Base-by-base conservation (phyloP, 2,797 vertebrate species). In the Cossypha caffra region DNA sequence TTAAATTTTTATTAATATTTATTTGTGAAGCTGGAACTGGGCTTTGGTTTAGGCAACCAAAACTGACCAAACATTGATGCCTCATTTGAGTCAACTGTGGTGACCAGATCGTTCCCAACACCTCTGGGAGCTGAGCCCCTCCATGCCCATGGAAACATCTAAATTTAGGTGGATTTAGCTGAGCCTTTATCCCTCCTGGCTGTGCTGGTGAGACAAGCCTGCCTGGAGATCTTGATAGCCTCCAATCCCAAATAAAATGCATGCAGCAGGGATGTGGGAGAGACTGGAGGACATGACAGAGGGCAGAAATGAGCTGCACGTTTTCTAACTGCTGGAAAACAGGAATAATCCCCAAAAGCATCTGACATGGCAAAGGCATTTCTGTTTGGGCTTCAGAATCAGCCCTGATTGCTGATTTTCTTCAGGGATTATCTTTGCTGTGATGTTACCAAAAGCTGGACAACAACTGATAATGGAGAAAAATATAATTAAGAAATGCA, bases 61-160 rank as follows among this genome's bases (percentile, higher is more conserved):
- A 92, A 73, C 13, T 40, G 29, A 43, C 2, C 24, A 45, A 75
- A 59, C 5, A 29, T 3, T 18, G 52, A 48, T 29, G 19, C 15
- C 24, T 48, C 43, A 40, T 40, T 57, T 58, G 0, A 81, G 19
- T 23, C n/a, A 58, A 9, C 9, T 14, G 1, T 14, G 23, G 35
- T 38, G 54, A 37, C 31, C 37, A 59, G 16, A 38, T 29, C 13
- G 52, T 31, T 57, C n/a, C 38, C 16, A 37, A 40, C 13, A 26
- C 19, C 8, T 1, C 0, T 2, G 10, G 47, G 16, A 76, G 23
- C 35, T 57, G 40, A 76, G 35, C 23, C 16, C 4, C 10, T 31
- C 40, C 33, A 19, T 16, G 18, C 10, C 38, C 25, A 33, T 1
- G 17, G 54, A 73, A 87, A 45, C 2, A n/a, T 1, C 14, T 25